Percentiles rank a stretch among this genome's conserved stretches.
These are phyloP conservation scores for Vollenhovia emeryi DNA, from an alignment of 1,140 invertebrate genomes.

Conservation along the genomic window DNA sequence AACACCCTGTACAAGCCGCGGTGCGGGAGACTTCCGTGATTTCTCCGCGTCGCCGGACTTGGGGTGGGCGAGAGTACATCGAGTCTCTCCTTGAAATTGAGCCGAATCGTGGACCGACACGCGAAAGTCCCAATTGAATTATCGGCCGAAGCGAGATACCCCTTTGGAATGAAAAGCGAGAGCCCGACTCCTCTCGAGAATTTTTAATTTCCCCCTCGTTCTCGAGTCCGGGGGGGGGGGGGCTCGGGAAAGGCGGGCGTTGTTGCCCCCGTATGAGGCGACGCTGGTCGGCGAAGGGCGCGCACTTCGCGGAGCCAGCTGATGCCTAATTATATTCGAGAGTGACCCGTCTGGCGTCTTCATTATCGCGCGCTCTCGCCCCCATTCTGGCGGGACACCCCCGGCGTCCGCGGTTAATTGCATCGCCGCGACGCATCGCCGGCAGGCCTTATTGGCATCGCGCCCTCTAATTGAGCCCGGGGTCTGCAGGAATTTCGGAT, in stretches of 20 bases:
- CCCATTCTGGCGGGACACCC: conserved; percentile 46
- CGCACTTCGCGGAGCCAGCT: not conserved
- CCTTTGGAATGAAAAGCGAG: not conserved
- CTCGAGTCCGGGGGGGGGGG: not conserved
- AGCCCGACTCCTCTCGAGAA: not conserved
- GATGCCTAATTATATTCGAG: conserved; percentile 62
- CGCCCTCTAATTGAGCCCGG: conserved; percentile 59
- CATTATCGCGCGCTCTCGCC: conserved; percentile 63
- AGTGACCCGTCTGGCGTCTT: conserved; percentile 54
- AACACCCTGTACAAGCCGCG: too few species aligned
- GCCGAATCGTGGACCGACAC: not conserved
- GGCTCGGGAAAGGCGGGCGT: not conserved
- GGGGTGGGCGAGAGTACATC: not conserved
- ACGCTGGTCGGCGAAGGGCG: not conserved
- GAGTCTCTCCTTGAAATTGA: not conserved
- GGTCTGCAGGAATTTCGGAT: not conserved
- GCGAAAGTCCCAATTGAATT: not conserved
- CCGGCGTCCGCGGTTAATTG: conserved; percentile 62
- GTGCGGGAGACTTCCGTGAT: not conserved
- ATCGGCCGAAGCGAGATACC: not conserved
- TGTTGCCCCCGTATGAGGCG: not conserved
- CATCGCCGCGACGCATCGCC: conserved; percentile 48
- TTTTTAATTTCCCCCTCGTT: not conserved
- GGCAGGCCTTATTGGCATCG: not conserved
- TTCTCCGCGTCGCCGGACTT: conserved; percentile 6